These are phyloP conservation scores for Chelonia mydas DNA, from an alignment of 2,797 vertebrate genomes.

Conservation along the genomic window DNA sequence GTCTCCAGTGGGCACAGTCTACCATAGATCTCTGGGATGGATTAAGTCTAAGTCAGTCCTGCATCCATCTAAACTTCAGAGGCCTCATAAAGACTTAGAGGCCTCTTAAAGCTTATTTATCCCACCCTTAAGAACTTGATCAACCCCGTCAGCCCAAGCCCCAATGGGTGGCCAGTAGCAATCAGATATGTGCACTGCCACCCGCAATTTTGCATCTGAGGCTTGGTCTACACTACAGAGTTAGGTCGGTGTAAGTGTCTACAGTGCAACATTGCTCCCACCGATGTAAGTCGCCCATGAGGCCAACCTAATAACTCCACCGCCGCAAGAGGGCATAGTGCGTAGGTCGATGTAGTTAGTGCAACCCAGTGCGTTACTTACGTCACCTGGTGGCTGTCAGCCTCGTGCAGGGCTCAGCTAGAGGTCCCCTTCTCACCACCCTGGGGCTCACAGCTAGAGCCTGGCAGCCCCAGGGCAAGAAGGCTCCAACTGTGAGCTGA, in stretches of 20 bases:
- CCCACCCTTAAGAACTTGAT: neutral
- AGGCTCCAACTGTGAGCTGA: neutral
- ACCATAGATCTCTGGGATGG: neutral
- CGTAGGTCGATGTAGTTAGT: too few relatives aligned
- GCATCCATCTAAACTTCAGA: neutral
- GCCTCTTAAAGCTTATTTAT: neutral
- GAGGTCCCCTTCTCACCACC: too few relatives aligned
- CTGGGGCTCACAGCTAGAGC: too few relatives aligned
- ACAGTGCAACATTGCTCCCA: too few relatives aligned
- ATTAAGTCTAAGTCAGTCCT: neutral
- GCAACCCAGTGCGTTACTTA: too few relatives aligned
- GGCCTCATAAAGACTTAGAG: neutral
- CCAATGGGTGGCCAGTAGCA: neutral
- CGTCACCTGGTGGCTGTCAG: too few relatives aligned
- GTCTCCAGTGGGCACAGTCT: neutral
- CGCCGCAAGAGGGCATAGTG: too few relatives aligned
- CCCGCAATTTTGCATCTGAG: neutral
- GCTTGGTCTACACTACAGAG: neutral
- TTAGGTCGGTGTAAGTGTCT: too few relatives aligned
- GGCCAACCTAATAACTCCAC: too few relatives aligned
- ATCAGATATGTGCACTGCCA: neutral
- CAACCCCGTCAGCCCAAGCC: neutral
- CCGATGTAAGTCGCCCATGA: too few relatives aligned
- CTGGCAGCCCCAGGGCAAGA: neutral
- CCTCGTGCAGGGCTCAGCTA: too few relatives aligned